Evolutionary conservation across 2,888 invertebrate species (phyloP).

Genomic region (Mellilla xanthometata): DNA sequence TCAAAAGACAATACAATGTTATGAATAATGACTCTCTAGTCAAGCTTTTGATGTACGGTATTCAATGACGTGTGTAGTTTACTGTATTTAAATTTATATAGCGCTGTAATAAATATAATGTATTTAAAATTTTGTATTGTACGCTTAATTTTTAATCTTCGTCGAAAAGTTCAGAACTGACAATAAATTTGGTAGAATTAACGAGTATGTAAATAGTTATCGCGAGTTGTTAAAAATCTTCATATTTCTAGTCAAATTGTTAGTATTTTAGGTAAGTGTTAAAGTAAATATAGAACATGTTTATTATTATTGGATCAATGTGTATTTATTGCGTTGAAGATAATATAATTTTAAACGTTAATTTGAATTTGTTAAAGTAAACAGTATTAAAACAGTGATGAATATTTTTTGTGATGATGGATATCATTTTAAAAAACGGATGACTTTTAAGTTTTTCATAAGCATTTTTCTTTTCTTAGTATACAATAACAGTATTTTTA

Average conservation of each 20-base stretch:
- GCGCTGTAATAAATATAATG: not conserved
- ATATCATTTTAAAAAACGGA: conserved; percentile 14
- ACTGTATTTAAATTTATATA: conserved; percentile 46
- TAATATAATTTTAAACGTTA: conserved; percentile 14
- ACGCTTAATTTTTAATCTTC: conserved; percentile 48
- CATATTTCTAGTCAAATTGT: conserved; percentile 48
- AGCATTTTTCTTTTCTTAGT: too few relatives aligned
- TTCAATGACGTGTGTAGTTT: conserved; percentile 46
- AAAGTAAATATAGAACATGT: conserved; percentile 2
- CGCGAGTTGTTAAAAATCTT: conserved; percentile 61
- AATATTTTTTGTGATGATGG: conserved; percentile 38
- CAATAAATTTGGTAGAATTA: conserved; percentile 75
- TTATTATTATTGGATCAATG: not conserved
- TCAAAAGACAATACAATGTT: conserved; percentile 67
- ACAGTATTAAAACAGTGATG: too few relatives aligned
- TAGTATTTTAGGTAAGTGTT: conserved; percentile 19
- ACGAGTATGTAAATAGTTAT: conserved; percentile 49
- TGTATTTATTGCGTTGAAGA: not conserved
- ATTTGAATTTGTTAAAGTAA: too few relatives aligned
- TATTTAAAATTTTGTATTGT: conserved; percentile 36
- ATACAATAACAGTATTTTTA: too few relatives aligned
- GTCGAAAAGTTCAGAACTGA: conserved; percentile 76
- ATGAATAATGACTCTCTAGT: conserved; percentile 40
- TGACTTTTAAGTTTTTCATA: too few relatives aligned
- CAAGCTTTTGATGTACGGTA: conserved; percentile 71